Evolutionary conservation across 2,888 invertebrate species (phyloP).

Genomic region (Tachystola acroxantha): DNA sequence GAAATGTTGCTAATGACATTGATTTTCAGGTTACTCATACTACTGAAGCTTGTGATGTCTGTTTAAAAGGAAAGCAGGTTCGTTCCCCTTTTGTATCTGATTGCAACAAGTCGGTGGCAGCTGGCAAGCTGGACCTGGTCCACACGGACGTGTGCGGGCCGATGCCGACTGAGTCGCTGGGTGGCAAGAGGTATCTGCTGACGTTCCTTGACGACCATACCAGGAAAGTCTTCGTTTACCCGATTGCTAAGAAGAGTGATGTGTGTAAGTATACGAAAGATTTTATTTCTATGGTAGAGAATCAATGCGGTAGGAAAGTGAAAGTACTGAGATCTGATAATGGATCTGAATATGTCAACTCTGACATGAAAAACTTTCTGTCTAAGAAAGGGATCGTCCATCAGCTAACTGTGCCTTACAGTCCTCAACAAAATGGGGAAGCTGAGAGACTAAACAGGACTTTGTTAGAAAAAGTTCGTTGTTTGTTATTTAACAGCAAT

Average conservation of each 20-base stretch:
- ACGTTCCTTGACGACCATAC: slow-evolving; percentile 29
- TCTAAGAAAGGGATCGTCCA: slow-evolving; percentile 32
- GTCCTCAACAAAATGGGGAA: slow-evolving; percentile 31
- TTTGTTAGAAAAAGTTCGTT: slow-evolving; percentile 11
- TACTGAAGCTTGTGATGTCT: too few species aligned
- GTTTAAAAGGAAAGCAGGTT: too few species aligned
- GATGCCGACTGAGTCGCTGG: slow-evolving; percentile 18
- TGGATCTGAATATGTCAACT: slow-evolving; percentile 12
- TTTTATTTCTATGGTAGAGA: slow-evolving; percentile 27
- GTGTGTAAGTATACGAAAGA: slow-evolving; percentile 15
- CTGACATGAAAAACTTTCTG: too few species aligned
- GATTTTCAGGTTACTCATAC: too few species aligned
- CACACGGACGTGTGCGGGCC: slow-evolving; percentile 25
- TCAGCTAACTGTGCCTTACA: slow-evolving; percentile 25
- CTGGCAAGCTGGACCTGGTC: too few species aligned
- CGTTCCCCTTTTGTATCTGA: too few species aligned
- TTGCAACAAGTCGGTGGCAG: too few species aligned
- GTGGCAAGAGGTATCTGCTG: slow-evolving; percentile 24
- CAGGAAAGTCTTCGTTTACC: slow-evolving; percentile 24
- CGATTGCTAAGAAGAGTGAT: slow-evolving; percentile 27
- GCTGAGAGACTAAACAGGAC: slow-evolving; percentile 13
- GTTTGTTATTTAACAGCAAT: slow-evolving; percentile 15
- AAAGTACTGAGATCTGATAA: slow-evolving; percentile 17
- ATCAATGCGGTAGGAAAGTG: slow-evolving; percentile 22
- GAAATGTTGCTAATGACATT: too few species aligned